A percentile compares a stretch with the other conserved stretches of the same genome.
Conservation (phyloP, 1,140 invertebrate genomes). For the Vanessa tameamea region DNA sequence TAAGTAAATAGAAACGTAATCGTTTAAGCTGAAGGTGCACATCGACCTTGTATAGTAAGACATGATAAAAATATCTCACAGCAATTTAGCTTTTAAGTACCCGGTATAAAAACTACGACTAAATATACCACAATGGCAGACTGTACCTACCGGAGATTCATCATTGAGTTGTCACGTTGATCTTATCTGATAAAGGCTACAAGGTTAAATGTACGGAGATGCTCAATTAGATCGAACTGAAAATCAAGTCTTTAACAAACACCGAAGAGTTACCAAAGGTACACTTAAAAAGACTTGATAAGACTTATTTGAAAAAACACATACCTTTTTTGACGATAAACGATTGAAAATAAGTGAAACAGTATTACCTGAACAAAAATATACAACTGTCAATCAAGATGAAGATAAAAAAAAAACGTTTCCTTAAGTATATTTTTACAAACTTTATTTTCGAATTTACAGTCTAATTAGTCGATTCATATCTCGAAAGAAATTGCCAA, state of each 20-base stretch:
- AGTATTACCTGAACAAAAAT: slow-evolving; percentile 6
- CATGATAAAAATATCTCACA: not conserved
- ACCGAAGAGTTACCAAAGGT: not conserved
- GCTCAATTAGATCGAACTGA: not conserved
- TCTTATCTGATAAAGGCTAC: slow-evolving; percentile 46
- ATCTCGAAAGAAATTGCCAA: not conserved
- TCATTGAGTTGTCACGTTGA: slow-evolving; percentile 38
- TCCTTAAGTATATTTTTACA: not conserved
- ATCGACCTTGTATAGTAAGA: slow-evolving; percentile 13
- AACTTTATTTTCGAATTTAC: too few species aligned
- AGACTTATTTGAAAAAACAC: not conserved
- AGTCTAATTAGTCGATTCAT: too few species aligned
- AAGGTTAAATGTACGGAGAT: slow-evolving; percentile 38
- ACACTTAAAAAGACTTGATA: not conserved
- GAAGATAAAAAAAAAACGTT: not conserved
- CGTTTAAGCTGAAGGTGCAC: not conserved
- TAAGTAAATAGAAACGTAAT: not conserved
- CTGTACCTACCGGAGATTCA: slow-evolving; percentile 36
- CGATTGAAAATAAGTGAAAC: not conserved
- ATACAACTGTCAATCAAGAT: not conserved
- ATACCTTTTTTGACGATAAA: not conserved
- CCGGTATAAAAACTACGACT: slow-evolving; percentile 16
- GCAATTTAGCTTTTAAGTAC: slow-evolving; percentile 27
- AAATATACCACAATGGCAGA: slow-evolving; percentile 24
- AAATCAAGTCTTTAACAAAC: not conserved